phyloP scores from a whole-genome alignment of 1,140 invertebrate genomes.

The Psilanteris sp. region DNA sequence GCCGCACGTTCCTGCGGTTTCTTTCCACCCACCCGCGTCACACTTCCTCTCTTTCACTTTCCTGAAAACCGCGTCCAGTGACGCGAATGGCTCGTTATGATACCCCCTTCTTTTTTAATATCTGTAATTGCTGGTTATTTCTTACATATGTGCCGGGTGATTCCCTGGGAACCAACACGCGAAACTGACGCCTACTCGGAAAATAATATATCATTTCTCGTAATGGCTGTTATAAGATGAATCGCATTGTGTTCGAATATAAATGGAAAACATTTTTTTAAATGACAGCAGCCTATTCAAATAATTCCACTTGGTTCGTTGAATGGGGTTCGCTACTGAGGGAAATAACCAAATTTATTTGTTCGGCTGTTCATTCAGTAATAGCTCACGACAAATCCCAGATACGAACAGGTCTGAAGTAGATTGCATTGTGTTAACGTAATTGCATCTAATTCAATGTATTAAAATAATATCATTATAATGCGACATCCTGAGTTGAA shows the following conservation, averaged over 20 bases:
- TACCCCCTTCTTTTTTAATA: slow-evolving; percentile 45
- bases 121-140: slow-evolving; percentile 45
- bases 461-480: too few species aligned
- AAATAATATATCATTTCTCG: slow-evolving; percentile 37
- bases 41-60: slow-evolving; percentile 24
- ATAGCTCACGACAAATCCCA: not conserved
- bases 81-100: slow-evolving; percentile 30
- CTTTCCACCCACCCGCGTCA: slow-evolving; percentile 22
- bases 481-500: too few species aligned
- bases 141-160: slow-evolving; percentile 32
- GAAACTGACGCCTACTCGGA: slow-evolving; percentile 1
- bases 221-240: slow-evolving; percentile 7
- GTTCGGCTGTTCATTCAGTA: not conserved
- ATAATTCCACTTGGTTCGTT: slow-evolving; percentile 1
- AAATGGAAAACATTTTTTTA: slow-evolving; percentile 9
- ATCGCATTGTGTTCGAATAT: slow-evolving; percentile 9
- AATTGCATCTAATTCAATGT: slow-evolving; percentile 3
- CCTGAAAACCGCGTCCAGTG: slow-evolving; percentile 20
- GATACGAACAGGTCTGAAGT: not conserved
- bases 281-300: slow-evolving; percentile 9
- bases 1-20: slow-evolving; percentile 27
- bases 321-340: not conserved
- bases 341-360: slow-evolving; percentile 6
- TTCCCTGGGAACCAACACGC: slow-evolving; percentile 23
- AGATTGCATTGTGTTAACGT: not conserved